Evolutionary conservation across 2,888 invertebrate species (phyloP).

Genomic region (Platycheirus rosarum): DNA sequence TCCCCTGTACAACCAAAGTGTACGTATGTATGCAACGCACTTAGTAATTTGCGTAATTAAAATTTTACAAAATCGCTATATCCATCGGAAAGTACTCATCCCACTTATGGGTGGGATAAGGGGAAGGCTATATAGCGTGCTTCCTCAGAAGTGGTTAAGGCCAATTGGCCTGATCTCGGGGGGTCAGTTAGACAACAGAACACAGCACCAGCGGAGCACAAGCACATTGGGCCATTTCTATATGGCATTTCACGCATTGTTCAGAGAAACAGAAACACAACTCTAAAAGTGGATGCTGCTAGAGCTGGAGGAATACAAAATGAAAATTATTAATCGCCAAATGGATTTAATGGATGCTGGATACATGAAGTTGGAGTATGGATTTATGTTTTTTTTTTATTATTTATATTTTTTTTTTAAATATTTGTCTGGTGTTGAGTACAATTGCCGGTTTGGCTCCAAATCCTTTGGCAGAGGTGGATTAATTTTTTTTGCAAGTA

Average conservation of each 20-base stretch:
- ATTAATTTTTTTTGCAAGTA: slow-evolving; percentile 3
- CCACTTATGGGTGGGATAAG: not conserved
- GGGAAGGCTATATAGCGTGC: slow-evolving; percentile 1
- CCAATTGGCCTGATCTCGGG: slow-evolving; percentile 35
- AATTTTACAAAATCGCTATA: slow-evolving; percentile 69
- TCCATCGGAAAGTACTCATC: not conserved
- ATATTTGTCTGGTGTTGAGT: slow-evolving; percentile 29
- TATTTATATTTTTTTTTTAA: slow-evolving; percentile 9
- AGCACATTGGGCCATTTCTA: not conserved
- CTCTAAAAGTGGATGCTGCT: not conserved
- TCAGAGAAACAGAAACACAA: slow-evolving; percentile 9
- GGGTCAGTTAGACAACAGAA: too few relatives aligned
- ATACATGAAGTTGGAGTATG: slow-evolving; percentile 28
- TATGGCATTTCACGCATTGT: slow-evolving; percentile 16
- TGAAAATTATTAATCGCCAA: slow-evolving; percentile 69
- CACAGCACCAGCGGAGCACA: slow-evolving; percentile 8
- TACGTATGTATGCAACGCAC: slow-evolving; percentile 3
- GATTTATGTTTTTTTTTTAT: not conserved
- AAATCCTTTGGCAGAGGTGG: slow-evolving; percentile 34
- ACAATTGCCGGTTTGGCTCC: slow-evolving; percentile 49
- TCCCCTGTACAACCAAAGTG: not conserved
- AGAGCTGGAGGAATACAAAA: slow-evolving; percentile 24
- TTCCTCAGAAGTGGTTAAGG: slow-evolving; percentile 23
- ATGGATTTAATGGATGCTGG: slow-evolving; percentile 72
- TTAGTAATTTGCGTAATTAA: slow-evolving; percentile 73